Conservation (phyloP, 2,113 vertebrate species). For the Sialia sialis region DNA sequence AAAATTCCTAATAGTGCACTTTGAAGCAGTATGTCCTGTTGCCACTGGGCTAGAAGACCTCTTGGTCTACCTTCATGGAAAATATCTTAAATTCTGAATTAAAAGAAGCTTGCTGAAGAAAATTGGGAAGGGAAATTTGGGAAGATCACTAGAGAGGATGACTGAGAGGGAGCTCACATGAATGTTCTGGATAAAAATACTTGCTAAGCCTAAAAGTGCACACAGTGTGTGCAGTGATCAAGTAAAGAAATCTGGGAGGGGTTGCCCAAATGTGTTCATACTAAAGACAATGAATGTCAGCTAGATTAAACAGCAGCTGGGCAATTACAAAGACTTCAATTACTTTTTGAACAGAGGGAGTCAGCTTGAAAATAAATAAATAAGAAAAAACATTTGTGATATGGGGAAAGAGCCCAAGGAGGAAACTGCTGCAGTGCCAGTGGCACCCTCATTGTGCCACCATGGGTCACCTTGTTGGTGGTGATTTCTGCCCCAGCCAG, state of each 20-base stretch:
- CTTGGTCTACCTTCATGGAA: not conserved
- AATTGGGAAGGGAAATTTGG: not conserved
- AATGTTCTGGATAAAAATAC: not conserved
- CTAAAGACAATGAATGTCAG: not conserved
- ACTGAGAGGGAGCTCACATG: not conserved
- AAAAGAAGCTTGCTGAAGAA: not conserved
- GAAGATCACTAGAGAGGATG: not conserved
- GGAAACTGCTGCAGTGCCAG: not conserved
- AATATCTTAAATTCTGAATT: not conserved
- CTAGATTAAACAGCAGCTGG: not conserved
- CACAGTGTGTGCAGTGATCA: not conserved
- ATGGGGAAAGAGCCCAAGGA: not conserved
- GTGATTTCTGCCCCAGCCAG: not conserved
- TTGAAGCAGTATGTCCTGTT: not conserved
- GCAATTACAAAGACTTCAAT: not conserved
- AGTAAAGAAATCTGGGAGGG: not conserved
- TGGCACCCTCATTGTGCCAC: accelerated
- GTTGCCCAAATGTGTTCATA: not conserved
- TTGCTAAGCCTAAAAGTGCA: not conserved
- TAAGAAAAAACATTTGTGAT: not conserved
- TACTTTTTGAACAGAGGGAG: not conserved
- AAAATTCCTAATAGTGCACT: not conserved
- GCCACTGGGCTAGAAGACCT: not conserved
- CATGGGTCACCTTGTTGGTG: not conserved
- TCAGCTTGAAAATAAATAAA: not conserved